phyloP scores from a whole-genome alignment of 1,140 invertebrate genomes.

The Drosophila watanabei region DNA sequence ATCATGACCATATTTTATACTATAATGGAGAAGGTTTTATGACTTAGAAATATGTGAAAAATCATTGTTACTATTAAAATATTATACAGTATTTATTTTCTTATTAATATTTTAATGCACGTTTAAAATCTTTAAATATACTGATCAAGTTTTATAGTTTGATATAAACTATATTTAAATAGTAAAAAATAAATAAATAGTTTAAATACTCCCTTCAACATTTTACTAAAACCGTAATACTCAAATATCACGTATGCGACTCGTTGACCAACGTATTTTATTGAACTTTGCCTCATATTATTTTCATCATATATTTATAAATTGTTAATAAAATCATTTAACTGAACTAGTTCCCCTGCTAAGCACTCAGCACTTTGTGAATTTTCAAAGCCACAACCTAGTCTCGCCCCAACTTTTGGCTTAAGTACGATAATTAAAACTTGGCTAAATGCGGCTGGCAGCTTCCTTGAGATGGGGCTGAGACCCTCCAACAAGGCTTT shows the following conservation, averaged over 20 bases:
- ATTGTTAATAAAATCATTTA: background rate
- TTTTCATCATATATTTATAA: background rate
- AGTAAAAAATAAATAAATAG: no score
- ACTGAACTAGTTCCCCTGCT: slow-evolving; percentile 19
- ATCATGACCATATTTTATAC: background rate
- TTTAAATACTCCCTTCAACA: no score
- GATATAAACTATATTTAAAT: no score
- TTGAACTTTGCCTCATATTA: background rate
- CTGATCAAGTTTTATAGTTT: no score
- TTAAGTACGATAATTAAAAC: slow-evolving; percentile 81
- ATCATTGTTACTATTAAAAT: no score
- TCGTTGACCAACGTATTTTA: background rate
- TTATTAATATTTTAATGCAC: no score
- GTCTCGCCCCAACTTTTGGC: slow-evolving; percentile 40
- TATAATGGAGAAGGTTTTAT: background rate
- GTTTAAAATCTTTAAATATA: no score
- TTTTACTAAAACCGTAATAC: background rate
- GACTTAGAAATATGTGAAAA: background rate
- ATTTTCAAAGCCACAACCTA: background rate
- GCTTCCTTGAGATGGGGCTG: slow-evolving; percentile 52
- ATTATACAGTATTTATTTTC: no score
- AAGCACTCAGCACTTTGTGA: background rate
- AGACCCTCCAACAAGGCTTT: background rate
- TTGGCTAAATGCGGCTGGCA: slow-evolving; percentile 81
- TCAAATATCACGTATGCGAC: slow-evolving; percentile 5